Conservation (phyloP, 2,113 vertebrate genomes). For the Natator depressus region DNA sequence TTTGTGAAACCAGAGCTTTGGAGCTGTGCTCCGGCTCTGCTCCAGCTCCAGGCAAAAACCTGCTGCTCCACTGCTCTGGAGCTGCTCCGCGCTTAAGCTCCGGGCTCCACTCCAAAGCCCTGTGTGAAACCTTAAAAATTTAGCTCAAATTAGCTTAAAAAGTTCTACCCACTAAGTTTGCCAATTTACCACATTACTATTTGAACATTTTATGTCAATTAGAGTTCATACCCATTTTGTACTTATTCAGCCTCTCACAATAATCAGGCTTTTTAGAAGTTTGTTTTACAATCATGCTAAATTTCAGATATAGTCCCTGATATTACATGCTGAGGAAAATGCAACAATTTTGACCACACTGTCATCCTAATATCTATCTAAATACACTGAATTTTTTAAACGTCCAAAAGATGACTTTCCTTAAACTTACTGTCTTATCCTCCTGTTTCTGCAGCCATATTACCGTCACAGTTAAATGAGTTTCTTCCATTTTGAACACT, state of each 20-base stretch:
- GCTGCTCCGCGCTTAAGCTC: no score
- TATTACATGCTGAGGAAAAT: background rate
- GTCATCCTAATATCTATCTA: background rate
- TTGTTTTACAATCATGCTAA: background rate
- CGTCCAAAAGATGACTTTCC: background rate
- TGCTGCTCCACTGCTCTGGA: no score
- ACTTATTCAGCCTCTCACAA: background rate
- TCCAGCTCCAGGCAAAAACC: no score
- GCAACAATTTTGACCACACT: background rate
- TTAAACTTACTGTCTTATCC: background rate
- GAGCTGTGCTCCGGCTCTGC: no score
- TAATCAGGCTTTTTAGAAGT: background rate
- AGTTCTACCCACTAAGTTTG: background rate
- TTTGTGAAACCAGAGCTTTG: background rate
- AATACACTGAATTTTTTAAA: background rate
- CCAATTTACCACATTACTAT: background rate
- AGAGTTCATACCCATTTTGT: background rate
- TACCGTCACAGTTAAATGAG: background rate
- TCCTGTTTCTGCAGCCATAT: background rate
- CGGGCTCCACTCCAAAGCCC: no score
- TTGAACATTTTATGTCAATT: background rate
- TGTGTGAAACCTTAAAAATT: background rate
- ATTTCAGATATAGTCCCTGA: background rate
- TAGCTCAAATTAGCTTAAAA: background rate
- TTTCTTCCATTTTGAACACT: slow-evolving; percentile 27